Percentiles rank a stretch among this genome's conserved stretches.
These are phyloP conservation scores for Rhamnusium bicolor DNA, from an alignment of 2,888 invertebrate species.

Conservation along the genomic window DNA sequence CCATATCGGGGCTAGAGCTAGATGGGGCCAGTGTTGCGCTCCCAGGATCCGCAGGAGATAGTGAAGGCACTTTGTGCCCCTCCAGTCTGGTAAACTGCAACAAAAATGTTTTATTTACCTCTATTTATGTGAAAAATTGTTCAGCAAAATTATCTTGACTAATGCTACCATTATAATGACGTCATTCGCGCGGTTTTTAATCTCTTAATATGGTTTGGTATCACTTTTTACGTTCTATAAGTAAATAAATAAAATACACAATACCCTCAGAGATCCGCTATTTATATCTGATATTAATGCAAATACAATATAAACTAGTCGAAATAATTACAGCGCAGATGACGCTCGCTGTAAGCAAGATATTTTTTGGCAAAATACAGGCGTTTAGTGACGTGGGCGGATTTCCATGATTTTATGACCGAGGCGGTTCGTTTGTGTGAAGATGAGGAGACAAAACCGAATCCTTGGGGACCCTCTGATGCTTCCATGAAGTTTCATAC, in stretches of 20 bases:
- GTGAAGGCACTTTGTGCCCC: constrained; percentile 63
- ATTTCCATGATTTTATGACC: too few relatives aligned
- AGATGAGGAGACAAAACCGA: too few relatives aligned
- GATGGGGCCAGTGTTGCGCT: constrained; percentile 65
- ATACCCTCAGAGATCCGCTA: not conserved
- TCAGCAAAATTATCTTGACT: constrained; percentile 13
- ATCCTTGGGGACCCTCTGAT: too few relatives aligned
- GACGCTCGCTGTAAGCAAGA: too few relatives aligned
- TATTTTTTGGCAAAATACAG: too few relatives aligned
- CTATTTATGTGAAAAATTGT: constrained; percentile 9
- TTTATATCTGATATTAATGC: not conserved
- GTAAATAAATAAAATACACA: not conserved
- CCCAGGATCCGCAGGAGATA: constrained; percentile 59
- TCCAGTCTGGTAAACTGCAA: constrained; percentile 63
- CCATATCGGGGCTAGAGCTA: constrained; percentile 78
- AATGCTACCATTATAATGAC: constrained; percentile 7
- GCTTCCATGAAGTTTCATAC: too few relatives aligned
- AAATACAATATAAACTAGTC: not conserved
- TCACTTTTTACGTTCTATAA: not conserved
- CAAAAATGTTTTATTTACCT: constrained; percentile 18
- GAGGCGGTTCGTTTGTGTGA: too few relatives aligned
- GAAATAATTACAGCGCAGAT: not conserved
- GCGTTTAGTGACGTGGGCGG: too few relatives aligned
- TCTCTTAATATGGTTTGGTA: not conserved
- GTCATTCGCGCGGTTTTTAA: constrained; percentile 10